These are phyloP conservation scores for Neopipo cinnamomea DNA, from an alignment of 2,113 vertebrate genomes.

Conservation along the genomic window DNA sequence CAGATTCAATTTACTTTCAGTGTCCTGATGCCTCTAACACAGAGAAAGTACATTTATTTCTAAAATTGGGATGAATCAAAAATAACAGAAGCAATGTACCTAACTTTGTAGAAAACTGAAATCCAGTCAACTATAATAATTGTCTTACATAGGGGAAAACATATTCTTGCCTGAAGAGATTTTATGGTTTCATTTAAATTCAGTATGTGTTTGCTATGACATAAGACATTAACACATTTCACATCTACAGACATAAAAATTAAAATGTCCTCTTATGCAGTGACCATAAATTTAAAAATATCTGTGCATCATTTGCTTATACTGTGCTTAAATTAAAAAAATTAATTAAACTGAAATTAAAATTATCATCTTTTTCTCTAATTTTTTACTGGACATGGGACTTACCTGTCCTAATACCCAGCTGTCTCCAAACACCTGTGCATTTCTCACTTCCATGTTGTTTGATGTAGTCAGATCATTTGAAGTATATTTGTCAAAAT, in stretches of 20 bases:
- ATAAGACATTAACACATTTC: neutral
- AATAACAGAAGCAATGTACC: neutral
- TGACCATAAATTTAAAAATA: neutral
- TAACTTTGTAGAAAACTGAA: neutral
- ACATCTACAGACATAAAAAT: neutral
- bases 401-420: slow-evolving; percentile 95
- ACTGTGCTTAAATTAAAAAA: no score
- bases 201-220: neutral
- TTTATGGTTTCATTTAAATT: neutral
- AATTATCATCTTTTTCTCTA: neutral
- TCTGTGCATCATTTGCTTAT: neutral
- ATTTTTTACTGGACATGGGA: neutral
- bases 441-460: slow-evolving; percentile 95
- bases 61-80: neutral
- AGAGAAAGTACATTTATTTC: neutral
- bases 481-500: slow-evolving; percentile 96
- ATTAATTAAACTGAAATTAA: no score
- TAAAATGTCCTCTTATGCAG: neutral
- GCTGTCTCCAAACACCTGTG: slow-evolving; percentile 95
- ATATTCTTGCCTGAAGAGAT: neutral
- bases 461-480: slow-evolving; percentile 98
- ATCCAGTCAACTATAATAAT: neutral
- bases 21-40: neutral
- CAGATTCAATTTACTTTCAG: neutral
- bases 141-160: neutral